phyloP scores from a whole-genome alignment of 1,140 invertebrate genomes.

The Drosophila busckii region DNA sequence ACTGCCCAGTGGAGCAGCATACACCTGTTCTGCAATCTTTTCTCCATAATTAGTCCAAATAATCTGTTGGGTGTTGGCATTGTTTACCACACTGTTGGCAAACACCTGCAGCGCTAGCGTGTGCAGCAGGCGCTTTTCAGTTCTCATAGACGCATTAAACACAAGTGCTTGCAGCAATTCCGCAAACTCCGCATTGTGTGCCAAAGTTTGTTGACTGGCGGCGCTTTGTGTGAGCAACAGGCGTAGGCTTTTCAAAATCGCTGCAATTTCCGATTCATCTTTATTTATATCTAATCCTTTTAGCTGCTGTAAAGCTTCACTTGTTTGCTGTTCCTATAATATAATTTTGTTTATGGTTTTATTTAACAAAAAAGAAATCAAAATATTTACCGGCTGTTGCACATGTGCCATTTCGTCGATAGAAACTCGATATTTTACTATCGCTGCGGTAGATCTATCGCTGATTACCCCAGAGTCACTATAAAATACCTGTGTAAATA shows the following conservation, averaged over 20 bases:
- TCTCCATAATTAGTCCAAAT: conserved; percentile 53
- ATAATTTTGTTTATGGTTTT: background rate
- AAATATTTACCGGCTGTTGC: conserved; percentile 33
- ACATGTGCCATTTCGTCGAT: conserved; percentile 49
- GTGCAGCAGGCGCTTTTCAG: conserved; percentile 26
- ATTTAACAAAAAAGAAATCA: conserved; percentile 7
- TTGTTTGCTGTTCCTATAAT: conserved; percentile 24
- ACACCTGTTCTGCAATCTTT: conserved; percentile 29
- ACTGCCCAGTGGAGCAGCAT: conserved; percentile 27
- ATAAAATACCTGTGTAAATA: background rate
- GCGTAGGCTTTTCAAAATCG: conserved; percentile 29
- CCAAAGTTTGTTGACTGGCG: conserved; percentile 29
- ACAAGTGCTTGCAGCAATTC: conserved; percentile 34
- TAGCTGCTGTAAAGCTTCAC: conserved; percentile 21
- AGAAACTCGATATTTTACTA: too few relatives aligned
- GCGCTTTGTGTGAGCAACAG: conserved; percentile 37
- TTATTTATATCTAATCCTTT: background rate
- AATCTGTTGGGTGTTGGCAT: conserved; percentile 39
- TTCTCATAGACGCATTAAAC: conserved; percentile 39
- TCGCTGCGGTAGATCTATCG: conserved; percentile 5
- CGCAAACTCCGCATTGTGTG: conserved; percentile 20
- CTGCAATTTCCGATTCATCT: conserved; percentile 28
- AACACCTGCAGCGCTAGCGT: conserved; percentile 61
- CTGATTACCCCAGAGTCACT: background rate
- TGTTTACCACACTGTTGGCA: conserved; percentile 70